Conservation (phyloP, 2,888 invertebrate genomes). For the Campoplex nolae region DNA sequence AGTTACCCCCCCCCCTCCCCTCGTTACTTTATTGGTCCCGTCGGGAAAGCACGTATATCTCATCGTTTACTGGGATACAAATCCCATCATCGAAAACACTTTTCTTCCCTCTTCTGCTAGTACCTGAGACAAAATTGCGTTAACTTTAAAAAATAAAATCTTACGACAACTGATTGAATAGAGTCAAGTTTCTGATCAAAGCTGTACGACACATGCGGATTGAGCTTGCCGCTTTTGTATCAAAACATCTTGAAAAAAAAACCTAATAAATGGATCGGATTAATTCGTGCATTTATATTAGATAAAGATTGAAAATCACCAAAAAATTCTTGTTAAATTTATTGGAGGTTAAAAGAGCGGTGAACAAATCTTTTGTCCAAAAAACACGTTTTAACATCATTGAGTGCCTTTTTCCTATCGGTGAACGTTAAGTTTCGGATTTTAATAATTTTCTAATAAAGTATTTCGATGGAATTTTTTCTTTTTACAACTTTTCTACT, state of each 20-base stretch:
- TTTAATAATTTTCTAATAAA: background rate
- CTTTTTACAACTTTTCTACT: background rate
- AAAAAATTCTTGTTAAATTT: background rate
- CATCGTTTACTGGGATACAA: slow-evolving; percentile 30
- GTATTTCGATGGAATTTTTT: background rate
- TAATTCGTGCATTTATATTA: background rate
- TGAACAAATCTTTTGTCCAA: background rate
- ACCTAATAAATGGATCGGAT: background rate
- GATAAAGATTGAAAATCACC: background rate
- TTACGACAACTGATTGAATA: background rate
- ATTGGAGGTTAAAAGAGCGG: background rate
- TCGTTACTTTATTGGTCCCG: slow-evolving; percentile 54
- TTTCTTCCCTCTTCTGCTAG: background rate
- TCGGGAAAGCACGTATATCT: slow-evolving; percentile 49
- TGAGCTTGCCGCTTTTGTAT: background rate
- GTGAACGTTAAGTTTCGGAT: background rate
- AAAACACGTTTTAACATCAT: background rate
- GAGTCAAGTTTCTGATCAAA: background rate
- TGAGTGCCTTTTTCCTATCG: background rate
- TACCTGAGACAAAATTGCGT: slow-evolving; percentile 12
- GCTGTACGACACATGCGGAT: background rate
- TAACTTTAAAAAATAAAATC: background rate
- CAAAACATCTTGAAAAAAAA: background rate
- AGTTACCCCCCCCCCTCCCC: slow-evolving; percentile 27
- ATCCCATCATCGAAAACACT: slow-evolving; percentile 26